Percentiles rank a stretch among this genome's conserved stretches.
These are phyloP conservation scores for Drosophila melanica DNA, from an alignment of 1,140 invertebrate species.

Conservation along the genomic window DNA sequence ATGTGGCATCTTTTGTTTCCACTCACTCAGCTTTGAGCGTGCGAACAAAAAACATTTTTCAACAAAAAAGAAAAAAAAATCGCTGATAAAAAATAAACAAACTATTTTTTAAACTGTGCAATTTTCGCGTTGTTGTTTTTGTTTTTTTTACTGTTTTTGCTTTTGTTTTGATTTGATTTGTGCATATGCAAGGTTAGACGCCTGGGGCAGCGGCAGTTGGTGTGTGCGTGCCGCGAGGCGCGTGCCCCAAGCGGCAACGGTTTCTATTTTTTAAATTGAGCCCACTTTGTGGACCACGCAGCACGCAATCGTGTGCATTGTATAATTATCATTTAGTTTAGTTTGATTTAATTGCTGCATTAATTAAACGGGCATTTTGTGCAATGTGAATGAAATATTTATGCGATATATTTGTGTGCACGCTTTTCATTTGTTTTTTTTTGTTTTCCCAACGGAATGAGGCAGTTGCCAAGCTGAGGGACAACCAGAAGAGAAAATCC, in stretches of 20 bases:
- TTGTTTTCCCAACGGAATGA: slow-evolving; percentile 32
- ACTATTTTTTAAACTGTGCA: slow-evolving; percentile 40
- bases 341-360: slow-evolving; percentile 44
- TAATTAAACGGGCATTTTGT: slow-evolving; percentile 25
- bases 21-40: slow-evolving; percentile 19
- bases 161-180: not conserved
- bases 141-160: slow-evolving; percentile 5
- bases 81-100: slow-evolving; percentile 9
- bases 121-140: slow-evolving; percentile 36
- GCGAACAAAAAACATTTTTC: too few species aligned
- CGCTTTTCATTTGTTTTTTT: slow-evolving; percentile 23
- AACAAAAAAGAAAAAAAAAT: too few species aligned
- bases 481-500: slow-evolving; percentile 24
- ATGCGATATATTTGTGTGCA: not conserved
- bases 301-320: slow-evolving; percentile 22
- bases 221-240: slow-evolving; percentile 18
- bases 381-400: slow-evolving; percentile 12
- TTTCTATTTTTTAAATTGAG: slow-evolving; percentile 3
- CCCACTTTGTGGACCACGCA: slow-evolving; percentile 21
- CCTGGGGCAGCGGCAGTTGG: not conserved
- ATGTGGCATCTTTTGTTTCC: slow-evolving; percentile 36
- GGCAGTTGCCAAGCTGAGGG: slow-evolving; percentile 7
- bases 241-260: slow-evolving; percentile 13
- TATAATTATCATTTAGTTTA: slow-evolving; percentile 37
- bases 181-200: slow-evolving; percentile 27